Evolutionary conservation across 2,113 vertebrate genomes (phyloP).

Genomic region (Mus spicilegus): DNA sequence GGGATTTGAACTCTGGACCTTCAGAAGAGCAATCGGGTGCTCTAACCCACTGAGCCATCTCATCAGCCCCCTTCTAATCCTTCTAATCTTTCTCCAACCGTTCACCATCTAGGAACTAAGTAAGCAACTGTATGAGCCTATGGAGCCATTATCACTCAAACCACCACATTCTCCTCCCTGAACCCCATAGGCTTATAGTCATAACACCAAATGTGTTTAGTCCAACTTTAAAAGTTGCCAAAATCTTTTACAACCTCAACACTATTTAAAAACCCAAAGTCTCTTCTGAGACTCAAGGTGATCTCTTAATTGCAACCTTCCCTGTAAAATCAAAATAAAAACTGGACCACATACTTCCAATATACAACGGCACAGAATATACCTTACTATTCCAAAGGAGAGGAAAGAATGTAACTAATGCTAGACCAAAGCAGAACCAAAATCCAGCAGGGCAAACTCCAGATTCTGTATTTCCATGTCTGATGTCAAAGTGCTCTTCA

Average conservation of each 20-base stretch:
- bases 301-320: not conserved
- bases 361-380: not conserved
- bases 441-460: not conserved
- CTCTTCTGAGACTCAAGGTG: not conserved
- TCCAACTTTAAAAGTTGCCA: not conserved
- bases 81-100: not conserved
- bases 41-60: no score
- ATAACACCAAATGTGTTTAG: not conserved
- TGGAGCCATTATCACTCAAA: not conserved
- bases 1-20: no score
- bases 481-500: not conserved
- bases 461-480: not conserved
- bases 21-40: no score
- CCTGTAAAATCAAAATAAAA: not conserved
- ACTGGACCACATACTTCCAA: not conserved
- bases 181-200: not conserved
- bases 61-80: no score
- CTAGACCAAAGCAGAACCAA: not conserved
- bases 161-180: not conserved
- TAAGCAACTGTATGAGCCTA: not conserved
- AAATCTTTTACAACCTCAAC: not conserved
- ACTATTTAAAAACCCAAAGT: not conserved
- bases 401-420: not conserved
- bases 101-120: not conserved
- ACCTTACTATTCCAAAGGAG: not conserved